These are phyloP conservation scores for Acropora tenuis DNA, from an alignment of 64 coral and sea anemone genomes.

Conservation along the genomic window DNA sequence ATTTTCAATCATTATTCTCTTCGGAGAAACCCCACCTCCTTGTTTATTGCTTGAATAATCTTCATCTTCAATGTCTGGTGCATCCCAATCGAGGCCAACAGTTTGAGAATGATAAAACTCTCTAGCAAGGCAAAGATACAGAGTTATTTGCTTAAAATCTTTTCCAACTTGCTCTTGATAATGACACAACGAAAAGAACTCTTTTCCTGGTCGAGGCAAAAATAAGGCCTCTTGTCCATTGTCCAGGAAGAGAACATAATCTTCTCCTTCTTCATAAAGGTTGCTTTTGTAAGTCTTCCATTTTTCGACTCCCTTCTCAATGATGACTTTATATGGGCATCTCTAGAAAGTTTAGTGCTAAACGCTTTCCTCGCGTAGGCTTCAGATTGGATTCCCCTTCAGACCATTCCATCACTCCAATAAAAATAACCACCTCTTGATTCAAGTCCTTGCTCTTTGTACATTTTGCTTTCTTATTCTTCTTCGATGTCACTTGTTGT, in stretches of 20 bases:
- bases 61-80: constrained; percentile 24
- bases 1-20: not conserved
- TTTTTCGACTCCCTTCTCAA: constrained; percentile 64
- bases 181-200: constrained; percentile 55
- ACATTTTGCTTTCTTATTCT: not conserved
- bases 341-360: constrained; percentile 48
- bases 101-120: constrained; percentile 45
- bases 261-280: constrained; percentile 64
- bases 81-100: not conserved
- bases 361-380: constrained; percentile 59
- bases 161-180: constrained; percentile 81
- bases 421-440: constrained; percentile 36
- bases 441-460: not conserved
- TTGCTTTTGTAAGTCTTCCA: constrained; percentile 64
- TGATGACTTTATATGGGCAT: constrained; percentile 15
- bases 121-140: constrained; percentile 78
- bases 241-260: constrained; percentile 68
- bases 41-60: not conserved
- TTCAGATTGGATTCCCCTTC: constrained; percentile 33
- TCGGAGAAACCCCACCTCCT: not conserved
- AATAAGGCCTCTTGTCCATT: constrained; percentile 74
- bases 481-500: not conserved
- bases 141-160: constrained; percentile 68
- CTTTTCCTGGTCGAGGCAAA: constrained; percentile 64
- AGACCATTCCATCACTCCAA: constrained; percentile 40